Conservation (phyloP, 2,113 vertebrate species). For the Larimichthys crocea region DNA sequence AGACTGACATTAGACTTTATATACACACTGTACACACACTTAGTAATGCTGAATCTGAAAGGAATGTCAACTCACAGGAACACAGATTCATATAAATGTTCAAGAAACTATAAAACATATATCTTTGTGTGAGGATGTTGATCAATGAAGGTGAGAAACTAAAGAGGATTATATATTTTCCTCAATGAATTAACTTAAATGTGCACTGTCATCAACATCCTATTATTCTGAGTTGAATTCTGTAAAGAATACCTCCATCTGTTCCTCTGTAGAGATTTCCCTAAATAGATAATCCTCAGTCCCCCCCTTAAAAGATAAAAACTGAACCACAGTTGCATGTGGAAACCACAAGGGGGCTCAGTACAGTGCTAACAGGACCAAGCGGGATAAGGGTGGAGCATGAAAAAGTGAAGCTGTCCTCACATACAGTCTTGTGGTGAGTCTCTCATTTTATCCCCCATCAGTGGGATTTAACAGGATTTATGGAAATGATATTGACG, state of each 20-base stretch:
- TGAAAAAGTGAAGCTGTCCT: conserved; percentile 5
- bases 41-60: neutral
- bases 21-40: neutral
- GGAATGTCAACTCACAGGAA: neutral
- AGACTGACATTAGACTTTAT: conserved; percentile 7
- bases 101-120: neutral
- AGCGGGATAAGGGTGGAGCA: neutral
- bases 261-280: conserved; percentile 66
- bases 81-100: neutral
- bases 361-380: neutral
- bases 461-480: conserved; percentile 30
- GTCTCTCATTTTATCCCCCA: conserved; percentile 21
- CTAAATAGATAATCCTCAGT: conserved; percentile 70
- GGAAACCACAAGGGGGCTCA: conserved; percentile 73
- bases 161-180: conserved; percentile 1
- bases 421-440: conserved; percentile 3
- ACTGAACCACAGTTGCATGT: conserved; percentile 40
- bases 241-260: conserved; percentile 85
- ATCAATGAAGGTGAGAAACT: neutral
- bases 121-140: neutral
- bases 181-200: conserved; percentile 33
- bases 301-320: conserved; percentile 37
- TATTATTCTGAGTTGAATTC: conserved; percentile 69
- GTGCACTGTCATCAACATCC: conserved; percentile 54
- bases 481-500: conserved; percentile 1